phyloP scores from a whole-genome alignment of 2,113 vertebrate genomes.

The Clupea harengus region DNA sequence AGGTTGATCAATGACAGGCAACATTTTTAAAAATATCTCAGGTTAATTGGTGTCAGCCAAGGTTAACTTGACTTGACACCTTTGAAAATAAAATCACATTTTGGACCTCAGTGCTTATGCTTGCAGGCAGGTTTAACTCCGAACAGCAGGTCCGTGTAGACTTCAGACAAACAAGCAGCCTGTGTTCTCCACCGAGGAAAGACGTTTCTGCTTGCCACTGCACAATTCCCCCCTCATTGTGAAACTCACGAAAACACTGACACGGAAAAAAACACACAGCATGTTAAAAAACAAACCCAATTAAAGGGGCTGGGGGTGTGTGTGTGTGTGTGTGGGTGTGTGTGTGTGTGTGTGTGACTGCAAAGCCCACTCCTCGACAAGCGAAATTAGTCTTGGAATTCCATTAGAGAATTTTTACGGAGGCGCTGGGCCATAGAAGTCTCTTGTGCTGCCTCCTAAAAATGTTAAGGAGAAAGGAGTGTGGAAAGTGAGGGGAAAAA shows the following conservation, averaged over 20 bases:
- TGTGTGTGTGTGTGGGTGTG: too few relatives aligned
- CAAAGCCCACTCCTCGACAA: neutral
- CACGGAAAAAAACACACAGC: constrained; percentile 28
- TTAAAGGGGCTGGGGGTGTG: constrained; percentile 51
- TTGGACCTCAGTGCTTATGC: neutral
- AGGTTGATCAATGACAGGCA: neutral
- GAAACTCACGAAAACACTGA: constrained; percentile 35
- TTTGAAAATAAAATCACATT: constrained; percentile 36
- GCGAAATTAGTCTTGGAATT: constrained; percentile 48
- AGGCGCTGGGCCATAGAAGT: neutral
- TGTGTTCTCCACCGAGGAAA: constrained; percentile 29
- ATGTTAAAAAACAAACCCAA: constrained; percentile 54
- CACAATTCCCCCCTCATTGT: constrained; percentile 51
- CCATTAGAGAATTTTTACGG: constrained; percentile 30
- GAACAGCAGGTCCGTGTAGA: constrained; percentile 50
- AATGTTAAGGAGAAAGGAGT: neutral
- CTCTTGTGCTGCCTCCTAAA: neutral
- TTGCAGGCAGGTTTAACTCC: constrained; percentile 9
- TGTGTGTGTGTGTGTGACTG: too few relatives aligned
- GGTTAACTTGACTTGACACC: neutral
- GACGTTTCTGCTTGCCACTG: constrained; percentile 61
- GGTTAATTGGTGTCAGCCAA: constrained; percentile 4
- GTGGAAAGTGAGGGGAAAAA: neutral
- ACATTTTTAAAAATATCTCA: neutral
- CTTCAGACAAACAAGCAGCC: constrained; percentile 42